Conservation (phyloP, 2,888 invertebrate genomes). For the Stegophylla sp. region DNA sequence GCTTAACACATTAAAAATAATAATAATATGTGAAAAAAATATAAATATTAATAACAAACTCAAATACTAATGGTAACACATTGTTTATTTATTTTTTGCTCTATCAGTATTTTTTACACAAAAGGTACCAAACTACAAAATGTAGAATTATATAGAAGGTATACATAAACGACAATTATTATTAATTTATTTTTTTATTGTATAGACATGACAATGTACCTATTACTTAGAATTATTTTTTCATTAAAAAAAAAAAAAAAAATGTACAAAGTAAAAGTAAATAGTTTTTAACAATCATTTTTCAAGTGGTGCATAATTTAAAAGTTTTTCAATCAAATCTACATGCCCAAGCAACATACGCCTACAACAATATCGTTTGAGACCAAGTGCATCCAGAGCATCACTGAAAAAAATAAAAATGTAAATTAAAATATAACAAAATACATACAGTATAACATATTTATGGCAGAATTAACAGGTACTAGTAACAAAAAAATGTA, state of each 20-base stretch:
- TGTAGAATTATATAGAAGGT: no score
- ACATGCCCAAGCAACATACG: slow-evolving; percentile 98
- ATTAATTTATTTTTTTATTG: no score
- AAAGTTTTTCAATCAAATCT: slow-evolving; percentile 99
- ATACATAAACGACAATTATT: no score
- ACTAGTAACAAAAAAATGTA: no score
- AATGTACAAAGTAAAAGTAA: neutral
- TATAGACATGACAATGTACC: neutral
- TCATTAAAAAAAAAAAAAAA: neutral
- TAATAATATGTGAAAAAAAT: no score
- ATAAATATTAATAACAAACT: no score
- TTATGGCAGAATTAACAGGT: no score
- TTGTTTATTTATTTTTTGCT: neutral
- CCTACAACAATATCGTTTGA: slow-evolving; percentile 96
- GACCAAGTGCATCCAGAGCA: slow-evolving; percentile 92
- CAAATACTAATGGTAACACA: no score
- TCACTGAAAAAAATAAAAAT: slow-evolving; percentile 70
- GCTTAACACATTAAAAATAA: no score
- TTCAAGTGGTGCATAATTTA: slow-evolving; percentile 97
- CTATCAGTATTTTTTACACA: neutral
- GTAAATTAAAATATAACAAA: no score
- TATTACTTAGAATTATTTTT: neutral
- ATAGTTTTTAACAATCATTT: slow-evolving; percentile 70
- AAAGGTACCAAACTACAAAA: neutral
- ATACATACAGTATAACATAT: no score